phyloP scores from a whole-genome alignment of 2,888 invertebrate genomes.

The Drosophila siamana region DNA sequence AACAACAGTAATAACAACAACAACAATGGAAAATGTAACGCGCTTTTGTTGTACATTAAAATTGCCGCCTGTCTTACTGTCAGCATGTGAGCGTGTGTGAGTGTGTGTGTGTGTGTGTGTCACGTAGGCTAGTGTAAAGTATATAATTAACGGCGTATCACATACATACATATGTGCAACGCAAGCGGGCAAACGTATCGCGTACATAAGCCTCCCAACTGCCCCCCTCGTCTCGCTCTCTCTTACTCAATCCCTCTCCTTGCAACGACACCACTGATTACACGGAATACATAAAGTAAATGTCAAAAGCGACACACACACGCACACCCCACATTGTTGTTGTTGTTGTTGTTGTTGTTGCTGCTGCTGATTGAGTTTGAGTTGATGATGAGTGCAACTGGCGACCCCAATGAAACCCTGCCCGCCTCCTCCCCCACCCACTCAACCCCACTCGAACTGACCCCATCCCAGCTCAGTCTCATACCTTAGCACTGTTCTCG shows the following conservation, averaged over 20 bases:
- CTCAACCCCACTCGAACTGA: background rate
- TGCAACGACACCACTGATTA: constrained; percentile 54
- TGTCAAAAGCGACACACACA: constrained; percentile 74
- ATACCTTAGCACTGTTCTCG: constrained; percentile 12
- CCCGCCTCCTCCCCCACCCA: background rate
- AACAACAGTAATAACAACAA: constrained; percentile 42
- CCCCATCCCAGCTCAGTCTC: background rate
- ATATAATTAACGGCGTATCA: constrained; percentile 74
- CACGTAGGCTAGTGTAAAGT: constrained; percentile 71
- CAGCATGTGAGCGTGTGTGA: constrained; percentile 12
- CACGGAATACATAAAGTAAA: constrained; percentile 78
- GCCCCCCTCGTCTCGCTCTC: too few species aligned
- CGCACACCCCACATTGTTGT: constrained; percentile 16
- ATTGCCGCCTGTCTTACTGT: constrained; percentile 65
- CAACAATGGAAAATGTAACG: constrained; percentile 58
- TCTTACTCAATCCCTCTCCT: too few species aligned
- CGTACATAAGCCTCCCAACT: constrained; percentile 58
- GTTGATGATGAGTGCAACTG: constrained; percentile 73
- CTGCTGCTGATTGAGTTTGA: constrained; percentile 73
- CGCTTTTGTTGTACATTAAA: constrained; percentile 79
- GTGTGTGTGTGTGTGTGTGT: constrained; percentile 45
- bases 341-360: constrained; percentile 46
- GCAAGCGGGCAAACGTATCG: constrained; percentile 49
- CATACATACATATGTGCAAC: constrained; percentile 66
- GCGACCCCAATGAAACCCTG: constrained; percentile 56